Conservation (phyloP, 2,797 vertebrate genomes). For the Fringilla coelebs region DNA sequence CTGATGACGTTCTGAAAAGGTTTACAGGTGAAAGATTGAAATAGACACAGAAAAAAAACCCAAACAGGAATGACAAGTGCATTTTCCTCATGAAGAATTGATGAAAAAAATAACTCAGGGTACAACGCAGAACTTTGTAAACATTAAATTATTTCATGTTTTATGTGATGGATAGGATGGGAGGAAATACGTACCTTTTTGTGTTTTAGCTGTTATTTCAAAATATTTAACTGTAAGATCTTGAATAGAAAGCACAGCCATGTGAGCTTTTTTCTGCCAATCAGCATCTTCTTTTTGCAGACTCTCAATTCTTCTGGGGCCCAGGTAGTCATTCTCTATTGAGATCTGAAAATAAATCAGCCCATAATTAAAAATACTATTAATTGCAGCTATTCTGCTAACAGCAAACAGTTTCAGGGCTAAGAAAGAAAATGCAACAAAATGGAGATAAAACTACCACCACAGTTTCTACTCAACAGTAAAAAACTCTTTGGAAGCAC, state of each 20-base stretch:
- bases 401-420: not conserved
- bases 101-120: not conserved
- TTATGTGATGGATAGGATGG: not conserved
- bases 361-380: not conserved
- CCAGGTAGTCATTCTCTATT: conserved; percentile 93
- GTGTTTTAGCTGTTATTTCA: conserved; percentile 92
- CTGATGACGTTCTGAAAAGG: not conserved
- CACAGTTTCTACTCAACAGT: not conserved
- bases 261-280: conserved; percentile 94
- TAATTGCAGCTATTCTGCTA: not conserved
- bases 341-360: conserved; percentile 82
- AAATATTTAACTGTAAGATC: conserved; percentile 98
- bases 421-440: not conserved
- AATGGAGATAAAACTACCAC: not conserved
- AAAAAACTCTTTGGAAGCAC: not conserved
- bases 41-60: not conserved
- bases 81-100: not conserved
- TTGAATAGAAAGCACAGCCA: conserved; percentile 93
- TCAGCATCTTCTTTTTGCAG: conserved; percentile 92
- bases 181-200: conserved; percentile 85
- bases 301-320: conserved; percentile 91
- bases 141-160: not conserved
- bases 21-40: not conserved
- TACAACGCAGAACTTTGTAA: not conserved
- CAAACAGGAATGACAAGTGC: not conserved